Percentiles rank a stretch among this genome's conserved stretches.
Conservation (phyloP, 2,888 invertebrate genomes). For the Galeruca laticollis region DNA sequence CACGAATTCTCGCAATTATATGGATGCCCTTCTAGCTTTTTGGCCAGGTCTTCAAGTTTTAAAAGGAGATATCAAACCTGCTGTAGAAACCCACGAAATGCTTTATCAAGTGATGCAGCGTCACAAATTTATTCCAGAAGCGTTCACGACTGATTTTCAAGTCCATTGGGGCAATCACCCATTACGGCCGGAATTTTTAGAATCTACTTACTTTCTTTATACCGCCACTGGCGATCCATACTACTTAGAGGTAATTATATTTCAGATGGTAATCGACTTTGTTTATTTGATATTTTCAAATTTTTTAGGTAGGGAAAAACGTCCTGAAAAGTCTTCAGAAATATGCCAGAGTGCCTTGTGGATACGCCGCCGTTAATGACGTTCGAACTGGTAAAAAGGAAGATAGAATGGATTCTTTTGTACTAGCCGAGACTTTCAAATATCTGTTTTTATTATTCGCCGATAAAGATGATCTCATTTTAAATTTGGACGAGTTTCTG, state of each 20-base stretch:
- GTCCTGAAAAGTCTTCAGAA: conserved; percentile 90
- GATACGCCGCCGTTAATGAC: conserved; percentile 85
- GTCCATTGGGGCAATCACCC: conserved; percentile 99
- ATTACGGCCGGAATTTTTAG: conserved; percentile 95
- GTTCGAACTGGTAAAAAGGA: conserved; percentile 81
- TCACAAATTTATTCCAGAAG: conserved; percentile 98
- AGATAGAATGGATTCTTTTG: conserved; percentile 98
- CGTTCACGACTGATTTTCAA: conserved; percentile 96
- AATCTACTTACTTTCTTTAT: conserved; percentile 97
- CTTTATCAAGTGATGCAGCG: conserved; percentile 97
- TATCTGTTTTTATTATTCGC: conserved; percentile 95
- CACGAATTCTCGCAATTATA: conserved; percentile 93
- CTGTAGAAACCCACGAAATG: conserved; percentile 99
- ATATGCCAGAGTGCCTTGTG: conserved; percentile 93
- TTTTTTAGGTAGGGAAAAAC: conserved; percentile 80
- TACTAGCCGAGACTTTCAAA: conserved; percentile 97
- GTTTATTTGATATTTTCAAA: too few relatives aligned
- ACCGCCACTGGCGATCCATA: conserved; percentile 96
- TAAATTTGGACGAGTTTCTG: conserved; percentile 88
- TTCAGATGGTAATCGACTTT: background rate
- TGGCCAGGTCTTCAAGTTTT: conserved; percentile 94
- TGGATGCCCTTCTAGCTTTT: conserved; percentile 97
- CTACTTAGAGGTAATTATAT: conserved; percentile 76
- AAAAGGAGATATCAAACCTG: conserved; percentile 93
- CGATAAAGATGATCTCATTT: conserved; percentile 84